Percentiles rank a stretch among this genome's conserved stretches.
phyloP scores from a whole-genome alignment of 2,797 vertebrate genomes.

The Iguana delicatissima region DNA sequence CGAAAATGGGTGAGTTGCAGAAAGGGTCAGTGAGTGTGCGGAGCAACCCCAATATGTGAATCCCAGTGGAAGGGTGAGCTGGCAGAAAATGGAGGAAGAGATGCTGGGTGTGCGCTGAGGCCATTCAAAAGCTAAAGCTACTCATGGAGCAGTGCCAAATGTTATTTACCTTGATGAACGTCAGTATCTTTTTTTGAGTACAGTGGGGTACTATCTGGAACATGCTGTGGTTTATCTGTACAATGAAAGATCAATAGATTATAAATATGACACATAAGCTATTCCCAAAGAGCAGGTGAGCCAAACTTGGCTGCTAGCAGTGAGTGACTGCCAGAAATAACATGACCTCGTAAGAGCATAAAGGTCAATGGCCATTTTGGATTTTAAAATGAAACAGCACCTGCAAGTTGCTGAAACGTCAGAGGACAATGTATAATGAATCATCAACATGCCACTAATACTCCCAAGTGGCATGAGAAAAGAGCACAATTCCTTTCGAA shows the following conservation, averaged over 20 bases:
- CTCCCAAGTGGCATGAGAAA: background rate
- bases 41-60: background rate
- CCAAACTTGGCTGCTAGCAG: background rate
- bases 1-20: no score
- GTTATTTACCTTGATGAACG: background rate
- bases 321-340: background rate
- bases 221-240: conserved; percentile 21
- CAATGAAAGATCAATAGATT: background rate
- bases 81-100: background rate
- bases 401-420: background rate
- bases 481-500: background rate
- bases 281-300: background rate
- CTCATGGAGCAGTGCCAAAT: background rate
- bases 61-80: background rate
- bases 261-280: background rate
- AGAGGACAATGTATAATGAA: background rate
- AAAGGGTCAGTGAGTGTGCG: no score
- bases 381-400: background rate
- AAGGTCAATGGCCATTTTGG: background rate
- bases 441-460: background rate
- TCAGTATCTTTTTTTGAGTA: conserved; percentile 49
- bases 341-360: background rate
- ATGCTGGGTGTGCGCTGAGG: background rate
- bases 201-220: background rate
- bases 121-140: background rate